Evolutionary conservation across 2,888 invertebrate species (phyloP).

Genomic region (Eupithecia dodoneata): DNA sequence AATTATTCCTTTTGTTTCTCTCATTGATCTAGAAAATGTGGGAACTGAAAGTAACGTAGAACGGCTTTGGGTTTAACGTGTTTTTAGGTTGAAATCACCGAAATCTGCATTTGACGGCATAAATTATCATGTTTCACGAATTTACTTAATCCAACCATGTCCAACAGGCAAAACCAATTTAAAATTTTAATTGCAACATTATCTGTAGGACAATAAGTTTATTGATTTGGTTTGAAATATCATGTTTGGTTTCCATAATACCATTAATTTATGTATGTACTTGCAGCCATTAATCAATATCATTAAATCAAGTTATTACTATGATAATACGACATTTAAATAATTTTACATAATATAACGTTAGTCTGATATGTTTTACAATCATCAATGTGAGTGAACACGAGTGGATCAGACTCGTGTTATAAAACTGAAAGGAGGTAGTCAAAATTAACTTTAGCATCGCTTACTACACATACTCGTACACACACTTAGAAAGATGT

Average conservation of each 20-base stretch:
- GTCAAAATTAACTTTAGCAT: background rate
- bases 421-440: slow-evolving; percentile 7
- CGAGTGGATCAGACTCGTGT: background rate
- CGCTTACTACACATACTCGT: background rate
- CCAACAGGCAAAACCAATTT: slow-evolving; percentile 11
- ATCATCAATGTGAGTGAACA: slow-evolving; percentile 9
- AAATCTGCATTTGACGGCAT: slow-evolving; percentile 15
- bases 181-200: slow-evolving; percentile 4
- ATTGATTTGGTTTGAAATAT: slow-evolving; percentile 11
- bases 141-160: background rate
- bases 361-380: slow-evolving; percentile 4
- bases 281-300: background rate
- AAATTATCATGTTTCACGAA: background rate
- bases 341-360: slow-evolving; percentile 7
- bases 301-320: background rate
- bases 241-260: background rate
- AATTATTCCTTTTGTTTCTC: slow-evolving; percentile 62
- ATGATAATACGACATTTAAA: slow-evolving; percentile 4
- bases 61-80: background rate
- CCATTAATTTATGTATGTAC: slow-evolving; percentile 6
- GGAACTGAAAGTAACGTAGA: slow-evolving; percentile 56
- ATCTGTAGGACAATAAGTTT: background rate
- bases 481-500: background rate
- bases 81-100: slow-evolving; percentile 45
- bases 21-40: slow-evolving; percentile 57